These are phyloP conservation scores for Lithobates sylvaticus DNA, from an alignment of 2,797 vertebrate genomes.

Conservation along the genomic window DNA sequence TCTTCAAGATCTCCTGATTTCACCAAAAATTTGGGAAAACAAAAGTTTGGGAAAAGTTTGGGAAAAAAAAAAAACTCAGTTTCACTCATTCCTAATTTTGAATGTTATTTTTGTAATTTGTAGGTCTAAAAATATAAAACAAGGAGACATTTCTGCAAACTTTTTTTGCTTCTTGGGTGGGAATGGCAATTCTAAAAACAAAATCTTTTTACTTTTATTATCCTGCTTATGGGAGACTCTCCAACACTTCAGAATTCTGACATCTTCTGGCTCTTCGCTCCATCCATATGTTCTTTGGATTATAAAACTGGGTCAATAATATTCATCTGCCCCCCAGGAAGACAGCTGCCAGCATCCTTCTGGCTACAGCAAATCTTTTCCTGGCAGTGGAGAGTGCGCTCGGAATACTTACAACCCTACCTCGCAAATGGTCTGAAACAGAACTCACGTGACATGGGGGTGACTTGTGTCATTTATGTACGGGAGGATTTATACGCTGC, in stretches of 20 bases:
- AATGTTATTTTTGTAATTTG: too few species aligned
- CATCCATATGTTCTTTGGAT: conserved; percentile 3
- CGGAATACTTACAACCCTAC: background rate
- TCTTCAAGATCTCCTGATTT: too few species aligned
- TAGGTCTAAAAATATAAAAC: too few species aligned
- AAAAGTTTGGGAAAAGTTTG: too few species aligned
- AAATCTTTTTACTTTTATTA: background rate
- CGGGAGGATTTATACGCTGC: background rate
- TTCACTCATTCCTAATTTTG: too few species aligned
- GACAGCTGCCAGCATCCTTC: conserved; percentile 35
- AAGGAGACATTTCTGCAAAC: too few species aligned
- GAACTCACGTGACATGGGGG: background rate
- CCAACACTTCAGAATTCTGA: background rate
- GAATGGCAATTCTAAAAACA: too few species aligned
- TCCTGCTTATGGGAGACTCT: background rate
- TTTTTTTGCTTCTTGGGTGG: too few species aligned
- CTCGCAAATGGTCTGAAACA: background rate
- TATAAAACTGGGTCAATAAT: conserved; percentile 35
- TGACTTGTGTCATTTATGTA: background rate
- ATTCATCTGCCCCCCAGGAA: background rate
- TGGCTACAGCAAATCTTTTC: conserved; percentile 12
- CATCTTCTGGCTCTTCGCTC: background rate
- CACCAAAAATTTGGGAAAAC: too few species aligned
- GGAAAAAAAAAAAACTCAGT: too few species aligned
- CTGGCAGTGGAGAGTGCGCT: background rate